phyloP scores from a whole-genome alignment of 2,888 invertebrate genomes.

The Danaus chrysippus region DNA sequence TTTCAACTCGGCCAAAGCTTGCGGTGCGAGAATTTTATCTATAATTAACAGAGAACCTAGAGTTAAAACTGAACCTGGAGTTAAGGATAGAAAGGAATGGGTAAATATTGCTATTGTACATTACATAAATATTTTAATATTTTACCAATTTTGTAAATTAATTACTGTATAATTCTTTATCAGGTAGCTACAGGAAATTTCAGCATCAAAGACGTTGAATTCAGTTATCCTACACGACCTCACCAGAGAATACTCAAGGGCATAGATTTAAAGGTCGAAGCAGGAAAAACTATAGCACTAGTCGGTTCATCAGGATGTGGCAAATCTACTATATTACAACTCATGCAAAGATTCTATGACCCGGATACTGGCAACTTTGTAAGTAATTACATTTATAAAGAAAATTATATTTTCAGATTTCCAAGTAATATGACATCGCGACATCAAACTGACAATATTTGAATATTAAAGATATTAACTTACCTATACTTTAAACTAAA shows the following conservation, averaged over 20 bases:
- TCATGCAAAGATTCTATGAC: conserved; percentile 89
- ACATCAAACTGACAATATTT: background rate
- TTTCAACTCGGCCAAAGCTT: conserved; percentile 82
- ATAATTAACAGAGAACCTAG: conserved; percentile 57
- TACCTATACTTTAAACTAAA: too few species aligned
- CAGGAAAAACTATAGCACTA: conserved; percentile 87
- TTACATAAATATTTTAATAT: background rate
- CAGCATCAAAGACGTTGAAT: conserved; percentile 83
- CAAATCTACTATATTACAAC: conserved; percentile 88
- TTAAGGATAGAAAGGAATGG: conserved; percentile 60
- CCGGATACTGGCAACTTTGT: conserved; percentile 80
- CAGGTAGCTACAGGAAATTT: conserved; percentile 83
- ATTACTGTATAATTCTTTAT: conserved; percentile 13
- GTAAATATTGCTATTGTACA: conserved; percentile 37
- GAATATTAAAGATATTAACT: background rate
- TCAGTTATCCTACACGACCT: conserved; percentile 89
- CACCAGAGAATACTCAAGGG: conserved; percentile 84
- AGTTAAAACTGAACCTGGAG: conserved; percentile 53
- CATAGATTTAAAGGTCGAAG: conserved; percentile 81
- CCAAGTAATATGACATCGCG: too few species aligned
- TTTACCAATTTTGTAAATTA: background rate
- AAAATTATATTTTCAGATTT: too few species aligned
- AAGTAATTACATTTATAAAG: conserved; percentile 33
- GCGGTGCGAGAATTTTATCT: conserved; percentile 59
- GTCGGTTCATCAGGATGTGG: conserved; percentile 88